Base-by-base conservation (phyloP, 2,888 invertebrate species). In the Drosophila siamana region DNA sequence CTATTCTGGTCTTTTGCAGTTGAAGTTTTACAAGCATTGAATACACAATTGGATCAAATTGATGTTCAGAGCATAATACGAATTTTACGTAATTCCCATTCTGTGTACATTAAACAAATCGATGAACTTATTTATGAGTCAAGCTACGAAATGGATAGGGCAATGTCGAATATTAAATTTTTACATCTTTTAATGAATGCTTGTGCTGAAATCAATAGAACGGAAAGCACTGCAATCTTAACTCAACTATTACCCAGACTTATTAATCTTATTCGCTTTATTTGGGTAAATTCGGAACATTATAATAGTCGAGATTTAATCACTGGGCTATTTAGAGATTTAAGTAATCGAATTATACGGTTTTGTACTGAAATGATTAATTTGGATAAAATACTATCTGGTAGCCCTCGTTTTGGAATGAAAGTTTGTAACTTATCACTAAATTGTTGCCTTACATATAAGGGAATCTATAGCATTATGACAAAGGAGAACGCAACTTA, bases 341-440 rank as follows among this genome's bases (percentile, higher is more conserved):
- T 98, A 40, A 97, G 97, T 92, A 97, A 97, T 91, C 96, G 97
- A 90, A 94, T 98, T 3, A 96, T 98, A 54, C 93, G 95, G 16
- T 93, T 95, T 16, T 97, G 97, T 88, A 94, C 94, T 36, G 93
- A 94, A 33, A 95, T 95, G 76, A 94, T 96, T 28, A 92, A 96
- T 79, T 92, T 97, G 55, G 94, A 95, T 0, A 93, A 94, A 5
- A 93, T 97, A 2, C 95, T 97, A 77, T 92, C 93, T 4, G 97
- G 96, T 0, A 92, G 94, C 50, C 95, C 96, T 0, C 94, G 94
- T 75, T 94, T 94, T 38, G 95, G 96, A 1, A 95, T 96, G 54
- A 93, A 94, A 41, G 94, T 95, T 81, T 95, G 97, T 55, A 93
- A 94, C 30, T 95, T 95, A 82, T 96, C 96, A 79, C 96, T 97